These are phyloP conservation scores for Larimichthys crocea DNA, from an alignment of 2,113 vertebrate genomes.

Conservation along the genomic window DNA sequence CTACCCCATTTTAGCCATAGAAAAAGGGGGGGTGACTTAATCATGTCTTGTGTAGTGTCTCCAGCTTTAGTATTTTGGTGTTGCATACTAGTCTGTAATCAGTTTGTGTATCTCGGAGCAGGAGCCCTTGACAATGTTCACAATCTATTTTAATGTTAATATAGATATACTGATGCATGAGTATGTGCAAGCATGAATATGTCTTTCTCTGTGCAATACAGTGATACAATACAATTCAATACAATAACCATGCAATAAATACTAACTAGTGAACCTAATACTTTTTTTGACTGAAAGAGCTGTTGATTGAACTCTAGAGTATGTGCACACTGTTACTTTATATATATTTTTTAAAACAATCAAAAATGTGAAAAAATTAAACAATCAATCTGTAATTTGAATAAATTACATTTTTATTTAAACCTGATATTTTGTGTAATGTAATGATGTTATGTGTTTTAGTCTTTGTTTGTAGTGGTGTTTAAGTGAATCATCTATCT, in stretches of 20 bases:
- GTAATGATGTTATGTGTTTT: too few species aligned
- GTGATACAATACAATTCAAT: neutral
- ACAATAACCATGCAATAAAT: neutral
- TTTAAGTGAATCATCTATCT: neutral
- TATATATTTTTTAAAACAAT: neutral
- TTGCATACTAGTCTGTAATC: neutral
- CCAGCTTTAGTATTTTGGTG: conserved; percentile 1
- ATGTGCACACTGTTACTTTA: neutral
- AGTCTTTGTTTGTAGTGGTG: neutral
- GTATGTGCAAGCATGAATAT: neutral
- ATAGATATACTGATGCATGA: too few species aligned
- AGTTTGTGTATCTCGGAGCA: neutral
- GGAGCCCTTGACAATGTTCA: neutral
- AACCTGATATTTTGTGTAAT: too few species aligned
- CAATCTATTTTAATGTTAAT: neutral
- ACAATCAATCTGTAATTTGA: neutral
- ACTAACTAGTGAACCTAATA: neutral
- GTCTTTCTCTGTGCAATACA: neutral
- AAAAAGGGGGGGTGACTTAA: conserved; percentile 24
- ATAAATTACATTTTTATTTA: neutral
- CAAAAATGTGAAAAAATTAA: neutral
- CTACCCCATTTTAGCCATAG: neutral
- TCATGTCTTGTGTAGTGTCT: neutral
- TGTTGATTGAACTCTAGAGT: neutral
- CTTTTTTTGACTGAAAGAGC: neutral